phyloP scores from a whole-genome alignment of 2,797 vertebrate genomes.

The Choloepus didactylus region DNA sequence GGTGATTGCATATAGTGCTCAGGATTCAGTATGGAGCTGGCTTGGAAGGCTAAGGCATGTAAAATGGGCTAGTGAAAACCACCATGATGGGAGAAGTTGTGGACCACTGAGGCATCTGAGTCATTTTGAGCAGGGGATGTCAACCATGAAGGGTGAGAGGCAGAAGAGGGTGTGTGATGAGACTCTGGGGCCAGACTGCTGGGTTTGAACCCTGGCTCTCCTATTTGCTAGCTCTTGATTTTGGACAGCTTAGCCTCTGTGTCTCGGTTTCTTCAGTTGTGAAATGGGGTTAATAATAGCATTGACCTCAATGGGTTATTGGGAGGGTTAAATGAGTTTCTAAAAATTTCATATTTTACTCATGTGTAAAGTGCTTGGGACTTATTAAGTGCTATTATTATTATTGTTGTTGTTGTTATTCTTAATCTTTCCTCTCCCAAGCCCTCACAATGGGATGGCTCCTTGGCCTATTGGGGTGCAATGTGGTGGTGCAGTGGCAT shows the following conservation, averaged over 20 bases:
- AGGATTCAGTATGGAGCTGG: neutral
- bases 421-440: neutral
- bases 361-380: neutral
- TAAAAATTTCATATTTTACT: conserved; percentile 32
- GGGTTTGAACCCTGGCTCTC: neutral
- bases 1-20: neutral
- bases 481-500: neutral
- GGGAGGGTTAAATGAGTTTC: conserved; percentile 4
- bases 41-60: neutral
- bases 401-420: neutral
- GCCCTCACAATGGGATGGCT: neutral
- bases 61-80: neutral
- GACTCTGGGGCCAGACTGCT: neutral
- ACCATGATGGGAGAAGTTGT: neutral
- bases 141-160: neutral
- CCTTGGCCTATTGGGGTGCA: neutral
- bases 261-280: conserved; percentile 14
- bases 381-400: neutral
- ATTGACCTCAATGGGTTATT: neutral
- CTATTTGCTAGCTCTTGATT: neutral
- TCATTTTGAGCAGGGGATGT: neutral
- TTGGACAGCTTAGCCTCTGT: neutral
- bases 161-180: neutral
- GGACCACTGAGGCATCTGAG: neutral
- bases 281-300: neutral